Percentiles rank a stretch among this genome's conserved stretches.
phyloP scores from a whole-genome alignment of 2,888 invertebrate genomes.

The Lepidochrysops patricia region DNA sequence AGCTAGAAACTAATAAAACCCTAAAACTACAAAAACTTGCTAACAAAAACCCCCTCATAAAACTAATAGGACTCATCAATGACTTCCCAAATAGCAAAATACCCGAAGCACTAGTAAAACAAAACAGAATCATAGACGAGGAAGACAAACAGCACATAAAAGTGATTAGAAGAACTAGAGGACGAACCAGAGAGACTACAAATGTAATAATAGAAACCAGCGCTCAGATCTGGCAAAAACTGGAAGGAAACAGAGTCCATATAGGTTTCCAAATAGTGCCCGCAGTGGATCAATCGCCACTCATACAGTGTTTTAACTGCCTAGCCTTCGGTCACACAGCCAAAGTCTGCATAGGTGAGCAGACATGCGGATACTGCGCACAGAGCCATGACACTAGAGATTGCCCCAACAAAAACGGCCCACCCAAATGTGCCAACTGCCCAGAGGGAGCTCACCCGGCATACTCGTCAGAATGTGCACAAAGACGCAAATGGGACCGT shows the following conservation, averaged over 20 bases:
- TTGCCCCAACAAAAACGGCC: background rate
- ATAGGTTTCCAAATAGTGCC: too few species aligned
- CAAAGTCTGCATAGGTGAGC: too few species aligned
- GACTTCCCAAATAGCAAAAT: background rate
- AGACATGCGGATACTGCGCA: too few species aligned
- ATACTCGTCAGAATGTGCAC: background rate
- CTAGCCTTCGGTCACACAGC: too few species aligned
- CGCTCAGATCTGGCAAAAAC: too few species aligned
- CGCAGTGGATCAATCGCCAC: too few species aligned
- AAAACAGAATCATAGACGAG: background rate
- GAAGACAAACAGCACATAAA: background rate
- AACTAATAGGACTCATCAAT: background rate
- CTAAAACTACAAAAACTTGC: conserved; percentile 5
- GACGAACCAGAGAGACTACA: too few species aligned
- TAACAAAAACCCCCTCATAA: conserved; percentile 13
- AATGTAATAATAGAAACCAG: too few species aligned
- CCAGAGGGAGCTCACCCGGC: too few species aligned
- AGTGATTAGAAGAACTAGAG: background rate
- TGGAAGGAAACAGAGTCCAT: too few species aligned
- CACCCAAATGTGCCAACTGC: too few species aligned
- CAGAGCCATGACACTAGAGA: background rate
- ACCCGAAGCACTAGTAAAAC: background rate
- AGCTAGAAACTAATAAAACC: background rate
- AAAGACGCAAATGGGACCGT: background rate
- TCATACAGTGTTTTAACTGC: too few species aligned